These are phyloP conservation scores for Protonemura montana DNA, from an alignment of 2,888 invertebrate species.

Conservation along the genomic window DNA sequence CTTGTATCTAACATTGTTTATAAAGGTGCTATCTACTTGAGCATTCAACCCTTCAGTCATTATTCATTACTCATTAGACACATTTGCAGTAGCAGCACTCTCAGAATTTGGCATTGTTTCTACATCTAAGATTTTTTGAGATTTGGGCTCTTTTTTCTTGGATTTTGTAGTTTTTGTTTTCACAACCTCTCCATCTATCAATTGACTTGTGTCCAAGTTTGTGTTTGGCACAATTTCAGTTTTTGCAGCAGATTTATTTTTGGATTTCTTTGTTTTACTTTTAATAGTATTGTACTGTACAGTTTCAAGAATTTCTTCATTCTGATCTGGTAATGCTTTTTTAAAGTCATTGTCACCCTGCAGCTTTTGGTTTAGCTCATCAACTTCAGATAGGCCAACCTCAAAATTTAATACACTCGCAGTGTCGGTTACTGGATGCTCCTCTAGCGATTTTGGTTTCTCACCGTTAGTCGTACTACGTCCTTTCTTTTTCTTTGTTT, in stretches of 20 bases:
- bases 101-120: neutral
- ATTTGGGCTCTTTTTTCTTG: slow-evolving; percentile 1
- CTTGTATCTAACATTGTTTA: neutral
- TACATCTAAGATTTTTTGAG: neutral
- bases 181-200: neutral
- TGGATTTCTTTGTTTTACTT: slow-evolving; percentile 17
- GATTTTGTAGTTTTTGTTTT: neutral
- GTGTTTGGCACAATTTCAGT: slow-evolving; percentile 27
- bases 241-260: slow-evolving; percentile 14
- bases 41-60: neutral
- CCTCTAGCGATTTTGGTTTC: neutral
- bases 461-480: neutral
- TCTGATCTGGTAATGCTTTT: neutral
- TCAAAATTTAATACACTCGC: neutral
- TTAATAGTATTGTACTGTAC: neutral
- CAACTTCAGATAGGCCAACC: neutral
- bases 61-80: too few species aligned
- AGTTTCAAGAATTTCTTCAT: slow-evolving; percentile 8
- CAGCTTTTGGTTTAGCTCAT: neutral
- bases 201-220: slow-evolving; percentile 15
- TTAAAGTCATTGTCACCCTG: slow-evolving; percentile 25
- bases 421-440: neutral
- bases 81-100: neutral
- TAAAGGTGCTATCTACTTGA: neutral
- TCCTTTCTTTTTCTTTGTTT: slow-evolving; percentile 5